A percentile compares a stretch with the other conserved stretches of the same genome.
Conservation (phyloP, 53 echinoderm and acorn worm species). For the Glandiceps talaboti region DNA sequence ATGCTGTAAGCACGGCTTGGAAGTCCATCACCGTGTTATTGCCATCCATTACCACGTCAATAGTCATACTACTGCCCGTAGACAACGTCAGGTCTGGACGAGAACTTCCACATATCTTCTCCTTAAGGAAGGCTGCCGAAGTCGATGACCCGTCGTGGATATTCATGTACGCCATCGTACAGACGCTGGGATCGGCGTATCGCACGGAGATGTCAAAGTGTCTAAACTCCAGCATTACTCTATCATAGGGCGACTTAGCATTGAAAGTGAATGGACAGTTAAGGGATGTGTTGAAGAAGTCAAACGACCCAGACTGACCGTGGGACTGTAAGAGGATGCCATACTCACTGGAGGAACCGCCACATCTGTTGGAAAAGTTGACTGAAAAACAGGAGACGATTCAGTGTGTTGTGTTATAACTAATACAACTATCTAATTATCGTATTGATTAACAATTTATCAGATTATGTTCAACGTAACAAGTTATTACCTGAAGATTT, state of each 20-base stretch:
- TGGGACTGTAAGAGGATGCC: constrained; percentile 36
- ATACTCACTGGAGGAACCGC: constrained; percentile 12
- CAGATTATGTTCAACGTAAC: too few species aligned
- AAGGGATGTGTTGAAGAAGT: constrained; percentile 31
- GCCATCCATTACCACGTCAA: constrained; percentile 23
- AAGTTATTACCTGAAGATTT: too few species aligned
- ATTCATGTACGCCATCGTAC: constrained; percentile 13
- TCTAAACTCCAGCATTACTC: constrained; percentile 53
- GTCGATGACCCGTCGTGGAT: constrained; percentile 34
- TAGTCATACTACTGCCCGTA: constrained; percentile 29
- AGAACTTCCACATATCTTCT: constrained; percentile 32
- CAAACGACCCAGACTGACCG: constrained; percentile 18
- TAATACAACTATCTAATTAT: too few species aligned
- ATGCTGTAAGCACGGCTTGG: constrained; percentile 34
- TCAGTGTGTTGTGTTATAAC: too few species aligned
- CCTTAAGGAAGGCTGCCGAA: constrained; percentile 8
- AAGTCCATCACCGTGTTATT: constrained; percentile 42
- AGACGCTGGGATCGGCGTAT: constrained; percentile 3
- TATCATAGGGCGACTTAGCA: constrained; percentile 21
- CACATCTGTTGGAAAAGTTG: neutral
- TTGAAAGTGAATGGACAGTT: constrained; percentile 27
- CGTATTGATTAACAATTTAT: too few species aligned
- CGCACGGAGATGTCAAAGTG: constrained; percentile 45
- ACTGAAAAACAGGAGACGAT: too few species aligned
- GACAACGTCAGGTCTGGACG: constrained; percentile 26